Percentiles rank a stretch among this genome's conserved stretches.
Evolutionary conservation across 2,797 vertebrate species (phyloP).

Genomic region (Furcifer pardalis): DNA sequence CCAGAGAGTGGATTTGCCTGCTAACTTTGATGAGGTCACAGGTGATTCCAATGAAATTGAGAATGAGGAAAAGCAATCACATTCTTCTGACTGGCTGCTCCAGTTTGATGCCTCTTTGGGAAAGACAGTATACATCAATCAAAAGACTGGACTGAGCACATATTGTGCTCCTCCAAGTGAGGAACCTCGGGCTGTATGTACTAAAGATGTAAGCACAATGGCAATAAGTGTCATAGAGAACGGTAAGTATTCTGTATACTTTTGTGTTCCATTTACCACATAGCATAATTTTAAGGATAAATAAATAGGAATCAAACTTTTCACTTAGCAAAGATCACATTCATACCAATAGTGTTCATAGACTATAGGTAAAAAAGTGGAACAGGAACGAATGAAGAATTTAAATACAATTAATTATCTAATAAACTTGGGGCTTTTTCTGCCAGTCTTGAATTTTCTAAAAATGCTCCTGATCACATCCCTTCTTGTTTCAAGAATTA

Average conservation of each 20-base stretch:
- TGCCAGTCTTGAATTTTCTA: background rate
- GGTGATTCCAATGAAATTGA: conserved; percentile 8
- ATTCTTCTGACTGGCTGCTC: conserved; percentile 82
- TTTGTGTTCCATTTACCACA: background rate
- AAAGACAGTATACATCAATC: conserved; percentile 89
- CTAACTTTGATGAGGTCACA: conserved; percentile 27
- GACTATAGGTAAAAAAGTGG: background rate
- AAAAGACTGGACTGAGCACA: conserved; percentile 88
- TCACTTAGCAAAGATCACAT: background rate
- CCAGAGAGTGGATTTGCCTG: conserved; percentile 7
- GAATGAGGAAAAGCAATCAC: conserved; percentile 29
- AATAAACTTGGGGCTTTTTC: background rate
- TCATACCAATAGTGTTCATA: background rate
- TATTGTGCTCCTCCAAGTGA: conserved; percentile 77
- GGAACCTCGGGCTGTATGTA: conserved; percentile 77
- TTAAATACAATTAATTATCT: background rate
- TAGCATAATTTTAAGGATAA: background rate
- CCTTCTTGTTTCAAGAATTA: background rate
- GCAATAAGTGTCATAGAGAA: conserved; percentile 85
- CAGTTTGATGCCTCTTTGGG: conserved; percentile 85
- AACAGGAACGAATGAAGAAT: background rate
- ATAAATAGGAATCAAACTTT: background rate
- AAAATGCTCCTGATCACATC: background rate
- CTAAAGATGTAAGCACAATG: conserved; percentile 88
- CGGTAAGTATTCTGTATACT: conserved; percentile 77